Percentiles rank a stretch among this genome's conserved stretches.
phyloP scores from a whole-genome alignment of 2,113 vertebrate species.

The Odontophorus gujanensis region DNA sequence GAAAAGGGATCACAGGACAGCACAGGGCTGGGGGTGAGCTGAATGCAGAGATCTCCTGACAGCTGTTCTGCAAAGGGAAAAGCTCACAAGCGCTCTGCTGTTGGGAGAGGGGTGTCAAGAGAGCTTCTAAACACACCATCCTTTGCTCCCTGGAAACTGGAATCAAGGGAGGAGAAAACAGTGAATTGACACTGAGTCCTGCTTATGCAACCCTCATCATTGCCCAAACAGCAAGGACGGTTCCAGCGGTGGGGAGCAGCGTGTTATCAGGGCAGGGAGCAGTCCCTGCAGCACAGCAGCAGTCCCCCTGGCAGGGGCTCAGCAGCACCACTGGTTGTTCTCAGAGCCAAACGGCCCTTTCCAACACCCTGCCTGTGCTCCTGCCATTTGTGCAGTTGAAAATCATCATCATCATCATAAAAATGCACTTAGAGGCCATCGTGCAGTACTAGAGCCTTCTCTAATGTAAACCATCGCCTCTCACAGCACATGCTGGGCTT shows the following conservation, averaged over 20 bases:
- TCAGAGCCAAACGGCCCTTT: neutral
- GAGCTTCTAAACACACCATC: neutral
- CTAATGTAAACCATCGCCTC: constrained; percentile 36
- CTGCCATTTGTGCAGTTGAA: neutral
- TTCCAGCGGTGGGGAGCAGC: neutral
- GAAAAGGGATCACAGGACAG: neutral
- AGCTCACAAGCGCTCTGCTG: neutral
- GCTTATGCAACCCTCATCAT: constrained; percentile 24
- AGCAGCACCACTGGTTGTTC: neutral
- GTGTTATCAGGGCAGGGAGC: neutral
- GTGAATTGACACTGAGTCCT: neutral
- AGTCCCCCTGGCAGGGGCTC: neutral
- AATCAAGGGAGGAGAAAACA: constrained; percentile 18
- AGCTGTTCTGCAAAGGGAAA: neutral
- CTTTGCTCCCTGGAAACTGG: neutral
- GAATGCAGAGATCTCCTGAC: neutral
- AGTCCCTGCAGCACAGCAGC: neutral
- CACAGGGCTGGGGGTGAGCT: neutral
- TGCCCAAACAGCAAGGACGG: fast-evolving
- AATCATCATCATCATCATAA: neutral
- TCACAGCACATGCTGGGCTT: constrained; percentile 7
- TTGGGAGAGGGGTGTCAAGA: too few relatives aligned
- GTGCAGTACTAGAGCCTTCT: neutral
- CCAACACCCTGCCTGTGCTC: neutral
- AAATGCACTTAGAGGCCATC: neutral